Evolutionary conservation across 2,797 vertebrate genomes (phyloP).

Genomic region (Trichosurus vulpecula): DNA sequence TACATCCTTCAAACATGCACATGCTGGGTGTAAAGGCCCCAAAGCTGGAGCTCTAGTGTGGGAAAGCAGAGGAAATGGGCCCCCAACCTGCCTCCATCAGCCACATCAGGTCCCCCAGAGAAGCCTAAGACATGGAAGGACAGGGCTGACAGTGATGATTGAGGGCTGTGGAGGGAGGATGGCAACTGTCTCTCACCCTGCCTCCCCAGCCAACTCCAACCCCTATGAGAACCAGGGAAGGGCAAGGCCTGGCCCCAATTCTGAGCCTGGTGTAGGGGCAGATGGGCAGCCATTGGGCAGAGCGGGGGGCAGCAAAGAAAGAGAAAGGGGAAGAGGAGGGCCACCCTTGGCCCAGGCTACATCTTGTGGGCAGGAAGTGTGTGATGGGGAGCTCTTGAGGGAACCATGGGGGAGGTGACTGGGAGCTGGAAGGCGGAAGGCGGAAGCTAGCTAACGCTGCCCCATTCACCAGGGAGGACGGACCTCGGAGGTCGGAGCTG

Average conservation of each 20-base stretch:
- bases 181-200: neutral
- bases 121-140: neutral
- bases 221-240: neutral
- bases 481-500: neutral
- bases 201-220: neutral
- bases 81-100: neutral
- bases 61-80: neutral
- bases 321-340: neutral
- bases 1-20: neutral
- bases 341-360: neutral
- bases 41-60: neutral
- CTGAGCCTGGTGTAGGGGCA: neutral
- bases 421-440: conserved; percentile 55
- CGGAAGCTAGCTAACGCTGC: conserved; percentile 60
- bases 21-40: neutral
- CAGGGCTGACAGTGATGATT: neutral
- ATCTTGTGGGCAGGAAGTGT: conserved; percentile 69
- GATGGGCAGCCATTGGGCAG: neutral
- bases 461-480: neutral
- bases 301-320: neutral
- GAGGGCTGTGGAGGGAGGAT: neutral
- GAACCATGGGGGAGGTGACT: conserved; percentile 30
- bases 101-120: neutral
- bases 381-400: conserved; percentile 25
- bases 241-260: neutral